Conservation (phyloP, 2,797 vertebrate genomes). For the Eospalax fontanierii region DNA sequence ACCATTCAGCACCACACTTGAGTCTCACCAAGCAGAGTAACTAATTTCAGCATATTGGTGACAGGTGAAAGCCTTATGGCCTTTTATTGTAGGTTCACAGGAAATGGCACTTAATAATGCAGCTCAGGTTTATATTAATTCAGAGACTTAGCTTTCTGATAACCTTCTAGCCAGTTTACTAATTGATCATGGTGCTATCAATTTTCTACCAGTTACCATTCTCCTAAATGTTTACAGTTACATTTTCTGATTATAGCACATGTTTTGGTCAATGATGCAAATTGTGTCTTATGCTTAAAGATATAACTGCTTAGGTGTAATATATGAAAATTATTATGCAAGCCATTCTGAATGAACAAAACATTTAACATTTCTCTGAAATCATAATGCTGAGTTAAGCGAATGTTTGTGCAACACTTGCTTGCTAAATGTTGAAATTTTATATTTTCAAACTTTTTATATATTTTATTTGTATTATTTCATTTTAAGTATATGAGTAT, state of each 20-base stretch:
- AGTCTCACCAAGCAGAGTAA: slow-evolving; percentile 81
- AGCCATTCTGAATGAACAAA: background rate
- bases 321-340: background rate
- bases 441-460: no score
- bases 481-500: no score
- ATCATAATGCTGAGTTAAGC: background rate
- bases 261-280: background rate
- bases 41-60: slow-evolving; percentile 80
- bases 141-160: slow-evolving; percentile 56
- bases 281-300: background rate
- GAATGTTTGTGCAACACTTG: background rate
- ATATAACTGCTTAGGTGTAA: background rate
- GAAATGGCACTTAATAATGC: slow-evolving; percentile 63
- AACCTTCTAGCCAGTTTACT: slow-evolving; percentile 47
- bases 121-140: background rate
- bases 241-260: background rate
- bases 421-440: background rate
- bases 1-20: slow-evolving; percentile 73
- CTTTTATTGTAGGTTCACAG: slow-evolving; percentile 68
- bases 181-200: background rate
- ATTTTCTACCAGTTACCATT: background rate
- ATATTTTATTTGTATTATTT: no score
- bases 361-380: background rate
- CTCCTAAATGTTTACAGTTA: background rate
- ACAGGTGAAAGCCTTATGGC: slow-evolving; percentile 85